Percentiles rank a stretch among this genome's conserved stretches.
phyloP scores from a whole-genome alignment of 2,113 vertebrate species.

The Phainopepla nitens region DNA sequence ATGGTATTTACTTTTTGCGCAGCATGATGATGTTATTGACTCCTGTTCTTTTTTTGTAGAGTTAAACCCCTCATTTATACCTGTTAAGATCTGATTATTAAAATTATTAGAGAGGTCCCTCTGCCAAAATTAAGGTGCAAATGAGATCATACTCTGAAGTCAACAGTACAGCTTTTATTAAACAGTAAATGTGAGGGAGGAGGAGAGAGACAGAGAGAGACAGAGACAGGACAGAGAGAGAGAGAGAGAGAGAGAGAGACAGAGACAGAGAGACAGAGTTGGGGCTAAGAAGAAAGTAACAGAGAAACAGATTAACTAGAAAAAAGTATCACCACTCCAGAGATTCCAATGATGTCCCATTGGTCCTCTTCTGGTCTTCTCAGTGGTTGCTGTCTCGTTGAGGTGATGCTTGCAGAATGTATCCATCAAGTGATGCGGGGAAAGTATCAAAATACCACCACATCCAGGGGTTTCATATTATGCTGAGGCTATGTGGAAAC shows the following conservation, averaged over 20 bases:
- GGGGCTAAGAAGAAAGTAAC: background rate
- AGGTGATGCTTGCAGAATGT: background rate
- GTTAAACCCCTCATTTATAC: background rate
- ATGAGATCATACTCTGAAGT: background rate
- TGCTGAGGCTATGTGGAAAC: background rate
- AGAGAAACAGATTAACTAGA: background rate
- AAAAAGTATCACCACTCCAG: background rate
- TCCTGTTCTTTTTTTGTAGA: background rate
- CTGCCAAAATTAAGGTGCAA: background rate
- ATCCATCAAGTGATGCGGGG: background rate
- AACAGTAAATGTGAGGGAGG: background rate
- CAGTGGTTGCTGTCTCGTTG: background rate
- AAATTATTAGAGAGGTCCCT: background rate
- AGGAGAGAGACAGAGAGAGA: background rate
- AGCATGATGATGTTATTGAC: background rate
- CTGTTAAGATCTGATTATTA: background rate
- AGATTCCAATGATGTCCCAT: background rate
- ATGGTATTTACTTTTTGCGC: background rate
- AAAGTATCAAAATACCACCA: background rate
- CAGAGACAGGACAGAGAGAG: too few species aligned
- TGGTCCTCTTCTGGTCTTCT: background rate
- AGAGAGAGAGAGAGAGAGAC: too few species aligned
- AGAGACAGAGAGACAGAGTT: too few species aligned
- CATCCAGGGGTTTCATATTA: background rate
- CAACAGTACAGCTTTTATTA: background rate